Conservation (phyloP, 2,113 vertebrate genomes). For the Gallinago jamesoni region DNA sequence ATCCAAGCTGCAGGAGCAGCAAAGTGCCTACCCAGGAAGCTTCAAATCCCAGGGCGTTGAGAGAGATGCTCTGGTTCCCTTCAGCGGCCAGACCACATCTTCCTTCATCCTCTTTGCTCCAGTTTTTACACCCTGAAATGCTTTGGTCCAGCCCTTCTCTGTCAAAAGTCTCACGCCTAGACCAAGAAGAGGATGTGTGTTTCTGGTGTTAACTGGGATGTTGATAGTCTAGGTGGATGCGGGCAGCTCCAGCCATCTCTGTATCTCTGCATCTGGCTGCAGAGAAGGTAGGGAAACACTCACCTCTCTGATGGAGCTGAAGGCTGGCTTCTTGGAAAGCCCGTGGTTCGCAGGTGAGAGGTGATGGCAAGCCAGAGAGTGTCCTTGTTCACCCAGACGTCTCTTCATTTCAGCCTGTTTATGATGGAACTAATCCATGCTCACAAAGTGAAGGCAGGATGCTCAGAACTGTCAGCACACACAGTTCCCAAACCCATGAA, state of each 20-base stretch:
- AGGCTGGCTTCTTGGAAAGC: background rate
- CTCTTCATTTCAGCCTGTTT: background rate
- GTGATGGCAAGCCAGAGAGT: background rate
- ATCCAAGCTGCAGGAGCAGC: background rate
- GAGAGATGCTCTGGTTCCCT: background rate
- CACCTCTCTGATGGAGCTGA: background rate
- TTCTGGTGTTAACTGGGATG: background rate
- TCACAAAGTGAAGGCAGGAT: background rate
- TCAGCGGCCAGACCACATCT: background rate
- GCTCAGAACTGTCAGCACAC: background rate
- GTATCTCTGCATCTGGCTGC: background rate
- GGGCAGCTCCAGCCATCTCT: background rate
- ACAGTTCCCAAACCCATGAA: background rate
- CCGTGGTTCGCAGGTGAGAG: background rate
- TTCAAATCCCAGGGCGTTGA: background rate
- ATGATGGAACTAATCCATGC: background rate
- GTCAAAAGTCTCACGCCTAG: background rate
- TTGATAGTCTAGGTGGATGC: background rate
- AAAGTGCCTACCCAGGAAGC: background rate
- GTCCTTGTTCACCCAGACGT: fast-evolving
- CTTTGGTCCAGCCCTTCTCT: background rate
- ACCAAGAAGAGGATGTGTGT: background rate
- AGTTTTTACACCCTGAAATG: background rate
- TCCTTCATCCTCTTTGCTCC: fast-evolving
- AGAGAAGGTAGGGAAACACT: background rate